phyloP scores from a whole-genome alignment of 2,797 vertebrate genomes.

The Allochrocebus solatus region DNA sequence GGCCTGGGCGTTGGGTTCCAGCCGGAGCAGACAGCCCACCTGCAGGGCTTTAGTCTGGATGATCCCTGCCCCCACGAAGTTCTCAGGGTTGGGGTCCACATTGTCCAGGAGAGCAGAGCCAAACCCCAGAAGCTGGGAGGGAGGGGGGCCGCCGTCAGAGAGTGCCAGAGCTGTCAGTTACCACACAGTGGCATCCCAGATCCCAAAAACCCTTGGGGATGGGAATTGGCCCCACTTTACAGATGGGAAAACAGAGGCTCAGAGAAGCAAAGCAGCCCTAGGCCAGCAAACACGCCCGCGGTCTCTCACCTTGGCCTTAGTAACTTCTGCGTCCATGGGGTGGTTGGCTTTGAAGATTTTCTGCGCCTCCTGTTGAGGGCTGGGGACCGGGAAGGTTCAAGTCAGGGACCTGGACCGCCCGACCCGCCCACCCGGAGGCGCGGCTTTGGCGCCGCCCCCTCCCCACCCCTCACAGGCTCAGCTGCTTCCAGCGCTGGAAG shows the following conservation, averaged over 20 bases:
- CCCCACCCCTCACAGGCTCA: slow-evolving; percentile 89
- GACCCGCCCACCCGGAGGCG: rapidly evolving
- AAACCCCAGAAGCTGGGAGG: slow-evolving; percentile 89
- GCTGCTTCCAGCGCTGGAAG: slow-evolving; percentile 97
- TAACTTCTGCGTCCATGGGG: slow-evolving; percentile 93
- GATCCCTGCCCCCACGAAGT: slow-evolving; percentile 95
- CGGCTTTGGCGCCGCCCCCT: no score
- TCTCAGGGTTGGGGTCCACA: slow-evolving; percentile 95
- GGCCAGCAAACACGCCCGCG: rapidly evolving
- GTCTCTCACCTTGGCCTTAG: slow-evolving; percentile 92
- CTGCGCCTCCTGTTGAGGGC: slow-evolving; percentile 95
- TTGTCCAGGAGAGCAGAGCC: slow-evolving; percentile 93
- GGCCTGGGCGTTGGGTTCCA: slow-evolving; percentile 94
- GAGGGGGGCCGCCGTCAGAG: rapidly evolving
- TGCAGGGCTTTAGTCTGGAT: slow-evolving; percentile 94
- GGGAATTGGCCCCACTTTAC: neutral
- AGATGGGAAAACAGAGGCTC: neutral
- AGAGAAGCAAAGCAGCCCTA: neutral
- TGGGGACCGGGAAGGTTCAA: slow-evolving; percentile 44
- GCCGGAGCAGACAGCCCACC: slow-evolving; percentile 93
- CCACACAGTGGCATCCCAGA: rapidly evolving
- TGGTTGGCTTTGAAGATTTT: slow-evolving; percentile 95
- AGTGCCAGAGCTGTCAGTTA: no score
- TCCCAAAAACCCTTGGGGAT: neutral
- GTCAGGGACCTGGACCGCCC: neutral